Evolutionary conservation across 2,888 invertebrate genomes (phyloP).

Genomic region (Pollenia amentaria): DNA sequence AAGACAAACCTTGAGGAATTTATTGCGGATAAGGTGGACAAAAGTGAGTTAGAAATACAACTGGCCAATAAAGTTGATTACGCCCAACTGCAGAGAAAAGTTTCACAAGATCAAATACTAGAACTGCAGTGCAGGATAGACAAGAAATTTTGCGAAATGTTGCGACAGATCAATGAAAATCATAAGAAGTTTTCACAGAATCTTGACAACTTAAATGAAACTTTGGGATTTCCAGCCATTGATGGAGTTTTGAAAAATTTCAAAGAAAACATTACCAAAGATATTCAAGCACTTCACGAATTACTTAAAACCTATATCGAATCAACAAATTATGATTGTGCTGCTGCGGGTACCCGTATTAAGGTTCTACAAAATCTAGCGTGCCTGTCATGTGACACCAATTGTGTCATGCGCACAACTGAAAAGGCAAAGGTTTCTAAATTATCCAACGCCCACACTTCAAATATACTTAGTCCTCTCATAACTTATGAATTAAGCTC

Average conservation of each 20-base stretch:
- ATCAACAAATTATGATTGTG: constrained; percentile 84
- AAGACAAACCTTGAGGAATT: constrained; percentile 81
- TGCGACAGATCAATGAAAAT: constrained; percentile 77
- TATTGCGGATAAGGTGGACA: constrained; percentile 89
- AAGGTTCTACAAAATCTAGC: constrained; percentile 89
- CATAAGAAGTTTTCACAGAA: constrained; percentile 83
- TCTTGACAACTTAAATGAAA: constrained; percentile 87
- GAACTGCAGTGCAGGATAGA: constrained; percentile 84
- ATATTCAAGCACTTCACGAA: constrained; percentile 79
- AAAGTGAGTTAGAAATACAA: constrained; percentile 89
- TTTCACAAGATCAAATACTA: constrained; percentile 90
- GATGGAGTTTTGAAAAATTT: constrained; percentile 89
- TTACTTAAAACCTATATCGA: constrained; percentile 79
- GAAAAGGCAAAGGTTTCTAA: constrained; percentile 85
- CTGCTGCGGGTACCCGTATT: constrained; percentile 90
- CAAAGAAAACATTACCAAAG: constrained; percentile 87
- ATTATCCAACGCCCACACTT: constrained; percentile 86
- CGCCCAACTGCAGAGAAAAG: constrained; percentile 89
- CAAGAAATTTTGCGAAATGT: constrained; percentile 79
- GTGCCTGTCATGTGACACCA: constrained; percentile 91
- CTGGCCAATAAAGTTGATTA: constrained; percentile 91
- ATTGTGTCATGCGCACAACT: constrained; percentile 89
- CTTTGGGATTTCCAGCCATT: constrained; percentile 88
- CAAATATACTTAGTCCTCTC: constrained; percentile 88
- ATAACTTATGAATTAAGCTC: constrained; percentile 90